Percentiles rank a stretch among this genome's conserved stretches.
Evolutionary conservation across 2,113 vertebrate genomes (phyloP).

Genomic region (Hippocampus abdominalis): DNA sequence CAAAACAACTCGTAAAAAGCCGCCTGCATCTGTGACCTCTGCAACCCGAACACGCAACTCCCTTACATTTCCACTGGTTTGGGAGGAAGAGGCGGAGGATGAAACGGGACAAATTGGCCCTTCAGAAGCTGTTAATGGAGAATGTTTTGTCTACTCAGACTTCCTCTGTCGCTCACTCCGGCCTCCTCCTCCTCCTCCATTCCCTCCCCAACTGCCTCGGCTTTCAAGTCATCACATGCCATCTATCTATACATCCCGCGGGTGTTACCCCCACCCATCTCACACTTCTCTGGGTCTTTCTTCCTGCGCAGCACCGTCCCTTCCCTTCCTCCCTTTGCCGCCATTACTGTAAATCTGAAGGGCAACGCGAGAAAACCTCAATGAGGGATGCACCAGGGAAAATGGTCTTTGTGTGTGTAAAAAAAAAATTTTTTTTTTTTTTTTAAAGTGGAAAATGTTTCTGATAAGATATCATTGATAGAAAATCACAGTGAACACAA

Average conservation of each 20-base stretch:
- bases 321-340: not conserved
- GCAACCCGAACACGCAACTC: not conserved
- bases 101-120: not conserved
- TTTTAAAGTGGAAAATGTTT: not conserved
- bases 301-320: not conserved
- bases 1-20: conserved; percentile 1
- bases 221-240: not conserved
- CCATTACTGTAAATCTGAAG: conserved; percentile 8
- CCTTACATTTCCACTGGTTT: not conserved
- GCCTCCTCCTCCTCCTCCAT: not conserved
- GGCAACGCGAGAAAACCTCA: conserved; percentile 6
- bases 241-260: not conserved
- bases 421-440: no score
- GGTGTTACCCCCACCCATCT: not conserved
- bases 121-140: not conserved
- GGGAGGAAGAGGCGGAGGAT: not conserved
- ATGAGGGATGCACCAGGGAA: not conserved
- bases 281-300: not conserved
- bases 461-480: not conserved
- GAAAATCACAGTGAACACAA: not conserved
- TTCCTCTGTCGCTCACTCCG: not conserved
- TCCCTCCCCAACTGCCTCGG: not conserved
- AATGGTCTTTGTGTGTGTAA: not conserved
- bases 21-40: not conserved
- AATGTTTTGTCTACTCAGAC: conserved; percentile 1